A percentile compares a stretch with the other conserved stretches of the same genome.
Conservation (phyloP, 2,888 invertebrate species). For the Melieria picta region DNA sequence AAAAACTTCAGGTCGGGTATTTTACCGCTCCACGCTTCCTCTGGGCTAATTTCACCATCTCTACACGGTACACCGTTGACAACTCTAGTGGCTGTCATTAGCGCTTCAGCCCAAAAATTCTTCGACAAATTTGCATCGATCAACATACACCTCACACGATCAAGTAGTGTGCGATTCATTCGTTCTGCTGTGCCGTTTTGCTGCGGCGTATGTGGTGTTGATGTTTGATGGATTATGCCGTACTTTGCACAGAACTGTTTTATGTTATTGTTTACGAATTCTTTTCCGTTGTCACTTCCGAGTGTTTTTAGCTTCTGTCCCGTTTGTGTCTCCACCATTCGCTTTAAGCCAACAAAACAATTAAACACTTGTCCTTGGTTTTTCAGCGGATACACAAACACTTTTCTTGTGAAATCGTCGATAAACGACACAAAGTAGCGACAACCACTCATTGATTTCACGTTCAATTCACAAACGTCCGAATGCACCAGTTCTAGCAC, state of each 20-base stretch:
- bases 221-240: conserved; percentile 8
- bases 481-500: conserved; percentile 21
- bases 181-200: conserved; percentile 17
- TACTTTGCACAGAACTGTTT: conserved; percentile 1
- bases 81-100: conserved; percentile 20
- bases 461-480: conserved; percentile 24
- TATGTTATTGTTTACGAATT: conserved; percentile 12
- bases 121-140: conserved; percentile 4
- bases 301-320: conserved; percentile 16
- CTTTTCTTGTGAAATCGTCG: conserved; percentile 25
- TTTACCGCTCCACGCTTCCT: conserved; percentile 45
- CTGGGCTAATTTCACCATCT: conserved; percentile 26
- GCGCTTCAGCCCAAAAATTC: conserved; percentile 25
- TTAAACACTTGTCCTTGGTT: conserved; percentile 18
- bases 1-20: conserved; percentile 27
- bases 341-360: conserved; percentile 25
- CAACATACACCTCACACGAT: conserved; percentile 15
- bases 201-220: conserved; percentile 9
- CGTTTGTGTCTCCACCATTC: conserved; percentile 17
- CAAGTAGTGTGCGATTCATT: conserved; percentile 15
- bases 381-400: conserved; percentile 15
- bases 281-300: conserved; percentile 27
- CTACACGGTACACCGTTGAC: conserved; percentile 22
- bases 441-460: conserved; percentile 26
- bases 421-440: conserved; percentile 29